phyloP scores from a whole-genome alignment of 2,888 invertebrate genomes.

The Dicyrtoma fusca region DNA sequence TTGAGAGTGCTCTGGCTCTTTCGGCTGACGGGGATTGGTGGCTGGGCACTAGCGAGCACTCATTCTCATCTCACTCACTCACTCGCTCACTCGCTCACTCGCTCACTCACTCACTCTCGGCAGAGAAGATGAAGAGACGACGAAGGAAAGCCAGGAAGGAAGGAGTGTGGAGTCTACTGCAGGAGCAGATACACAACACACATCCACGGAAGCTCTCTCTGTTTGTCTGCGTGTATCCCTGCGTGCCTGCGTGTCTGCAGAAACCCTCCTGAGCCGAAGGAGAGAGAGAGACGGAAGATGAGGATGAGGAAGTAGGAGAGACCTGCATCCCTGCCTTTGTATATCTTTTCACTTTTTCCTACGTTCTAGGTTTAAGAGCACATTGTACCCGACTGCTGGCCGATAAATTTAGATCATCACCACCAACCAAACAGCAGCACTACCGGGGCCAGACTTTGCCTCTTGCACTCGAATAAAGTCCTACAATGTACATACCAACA shows the following conservation, averaged over 20 bases:
- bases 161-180: no score
- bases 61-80: no score
- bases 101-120: neutral
- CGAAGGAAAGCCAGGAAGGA: neutral
- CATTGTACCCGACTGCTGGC: slow-evolving; percentile 48
- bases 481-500: neutral
- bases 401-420: slow-evolving; percentile 54
- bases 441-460: slow-evolving; percentile 21
- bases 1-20: slow-evolving; percentile 8
- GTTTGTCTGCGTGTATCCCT: no score
- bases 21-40: slow-evolving; percentile 28
- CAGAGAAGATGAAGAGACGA: neutral
- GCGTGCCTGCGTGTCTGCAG: no score
- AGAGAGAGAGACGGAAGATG: no score
- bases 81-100: no score
- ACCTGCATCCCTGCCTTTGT: slow-evolving; percentile 7
- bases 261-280: no score
- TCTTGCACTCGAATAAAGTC: neutral
- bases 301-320: neutral
- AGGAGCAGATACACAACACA: no score
- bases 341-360: slow-evolving; percentile 3
- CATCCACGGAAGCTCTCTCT: no score
- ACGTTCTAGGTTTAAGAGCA: slow-evolving; percentile 40
- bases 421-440: slow-evolving; percentile 20
- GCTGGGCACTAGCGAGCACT: slow-evolving; percentile 11